Conservation (phyloP, 2,888 invertebrate genomes). For the Drosophila quasianomalipes region DNA sequence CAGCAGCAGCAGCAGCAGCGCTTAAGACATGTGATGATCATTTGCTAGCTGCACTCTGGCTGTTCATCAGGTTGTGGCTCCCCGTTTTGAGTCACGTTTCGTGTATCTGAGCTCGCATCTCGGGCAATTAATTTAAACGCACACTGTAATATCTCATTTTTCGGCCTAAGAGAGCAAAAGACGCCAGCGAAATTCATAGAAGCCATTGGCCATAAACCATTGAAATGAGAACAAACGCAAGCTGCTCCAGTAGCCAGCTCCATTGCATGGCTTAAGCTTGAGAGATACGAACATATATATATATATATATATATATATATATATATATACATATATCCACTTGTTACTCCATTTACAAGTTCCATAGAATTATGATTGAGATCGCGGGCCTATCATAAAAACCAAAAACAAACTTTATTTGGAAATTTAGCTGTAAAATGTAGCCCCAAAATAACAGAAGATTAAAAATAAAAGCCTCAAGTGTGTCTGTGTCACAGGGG, state of each 20-base stretch:
- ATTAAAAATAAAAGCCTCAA: slow-evolving; percentile 18
- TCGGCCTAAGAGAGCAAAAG: slow-evolving; percentile 47
- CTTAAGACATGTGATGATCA: slow-evolving; percentile 22
- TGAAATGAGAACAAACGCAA: slow-evolving; percentile 58
- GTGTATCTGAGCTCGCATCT: slow-evolving; percentile 67
- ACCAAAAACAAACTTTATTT: slow-evolving; percentile 61
- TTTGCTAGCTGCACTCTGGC: slow-evolving; percentile 25
- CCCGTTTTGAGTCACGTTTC: slow-evolving; percentile 64
- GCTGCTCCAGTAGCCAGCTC: slow-evolving; percentile 42
- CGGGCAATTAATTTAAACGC: slow-evolving; percentile 76
- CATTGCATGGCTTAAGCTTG: slow-evolving; percentile 22
- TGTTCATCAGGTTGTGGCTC: slow-evolving; percentile 50
- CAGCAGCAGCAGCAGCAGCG: not conserved
- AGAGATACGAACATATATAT: not conserved
- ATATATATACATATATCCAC: slow-evolving; percentile 57
- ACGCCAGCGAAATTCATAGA: slow-evolving; percentile 66
- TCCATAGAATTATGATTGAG: slow-evolving; percentile 81
- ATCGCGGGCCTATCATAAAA: slow-evolving; percentile 74
- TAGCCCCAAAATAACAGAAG: slow-evolving; percentile 30
- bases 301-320: slow-evolving; percentile 2
- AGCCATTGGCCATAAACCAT: slow-evolving; percentile 66
- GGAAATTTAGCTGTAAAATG: slow-evolving; percentile 72
- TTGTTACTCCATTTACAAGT: slow-evolving; percentile 82
- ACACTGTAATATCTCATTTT: slow-evolving; percentile 78
- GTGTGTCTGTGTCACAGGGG: slow-evolving; percentile 57